Evolutionary conservation across 2,888 invertebrate species (phyloP).

Genomic region (Perdita meconis): DNA sequence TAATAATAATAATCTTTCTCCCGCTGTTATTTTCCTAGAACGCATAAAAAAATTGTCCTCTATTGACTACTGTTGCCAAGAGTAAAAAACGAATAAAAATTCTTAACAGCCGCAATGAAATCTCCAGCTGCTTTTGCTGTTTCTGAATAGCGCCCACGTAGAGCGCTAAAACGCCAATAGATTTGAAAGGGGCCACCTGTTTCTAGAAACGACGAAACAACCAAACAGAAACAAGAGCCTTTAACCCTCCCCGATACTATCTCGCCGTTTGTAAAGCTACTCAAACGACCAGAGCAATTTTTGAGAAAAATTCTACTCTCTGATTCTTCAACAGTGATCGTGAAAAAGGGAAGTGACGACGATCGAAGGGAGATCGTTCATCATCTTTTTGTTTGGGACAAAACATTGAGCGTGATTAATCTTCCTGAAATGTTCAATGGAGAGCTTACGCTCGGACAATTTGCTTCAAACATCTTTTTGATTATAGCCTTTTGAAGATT

Average conservation of each 20-base stretch:
- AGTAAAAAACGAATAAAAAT: conserved; percentile 10
- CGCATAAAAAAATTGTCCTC: not conserved
- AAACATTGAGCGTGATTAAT: conserved; percentile 15
- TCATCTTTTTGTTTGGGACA: not conserved
- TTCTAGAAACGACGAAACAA: conserved; percentile 31
- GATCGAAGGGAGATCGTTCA: not conserved
- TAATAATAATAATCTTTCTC: too few species aligned
- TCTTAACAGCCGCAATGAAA: not conserved
- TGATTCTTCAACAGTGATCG: not conserved
- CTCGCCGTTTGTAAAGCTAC: conserved; percentile 8
- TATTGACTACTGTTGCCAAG: not conserved
- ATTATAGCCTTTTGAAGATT: not conserved
- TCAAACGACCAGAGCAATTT: conserved; percentile 20
- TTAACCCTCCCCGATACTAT: conserved; percentile 3
- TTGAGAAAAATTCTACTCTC: not conserved
- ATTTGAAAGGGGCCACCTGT: conserved; percentile 51
- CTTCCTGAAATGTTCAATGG: not conserved
- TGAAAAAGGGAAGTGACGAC: not conserved
- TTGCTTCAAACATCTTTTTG: conserved; percentile 6
- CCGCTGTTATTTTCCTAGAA: too few species aligned
- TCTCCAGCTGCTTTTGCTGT: not conserved
- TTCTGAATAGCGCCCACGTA: conserved; percentile 29
- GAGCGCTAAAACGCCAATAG: conserved; percentile 19
- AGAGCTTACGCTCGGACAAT: not conserved
- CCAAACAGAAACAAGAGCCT: conserved; percentile 7